Conservation (phyloP, 2,113 vertebrate genomes). For the Pteruthius melanotis region DNA sequence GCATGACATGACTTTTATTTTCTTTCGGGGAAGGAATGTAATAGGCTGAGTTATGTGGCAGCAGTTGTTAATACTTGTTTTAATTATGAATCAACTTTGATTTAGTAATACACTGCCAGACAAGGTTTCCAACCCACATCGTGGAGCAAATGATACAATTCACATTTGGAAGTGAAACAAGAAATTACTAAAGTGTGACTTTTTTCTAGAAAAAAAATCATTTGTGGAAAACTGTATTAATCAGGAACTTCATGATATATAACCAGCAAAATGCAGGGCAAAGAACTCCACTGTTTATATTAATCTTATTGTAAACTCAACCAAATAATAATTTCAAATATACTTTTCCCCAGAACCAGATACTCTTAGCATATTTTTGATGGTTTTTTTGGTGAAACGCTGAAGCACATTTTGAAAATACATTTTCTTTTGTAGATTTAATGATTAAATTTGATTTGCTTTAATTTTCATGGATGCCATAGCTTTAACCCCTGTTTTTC, state of each 20-base stretch:
- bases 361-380: neutral
- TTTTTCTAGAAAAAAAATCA: neutral
- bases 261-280: neutral
- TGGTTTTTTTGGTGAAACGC: neutral
- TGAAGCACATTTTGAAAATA: neutral
- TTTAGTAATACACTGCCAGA: neutral
- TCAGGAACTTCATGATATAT: neutral
- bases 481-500: neutral
- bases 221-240: neutral
- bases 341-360: neutral
- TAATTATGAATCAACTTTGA: slow-evolving; percentile 15
- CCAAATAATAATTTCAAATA: neutral
- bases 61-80: slow-evolving; percentile 4
- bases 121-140: neutral
- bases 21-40: neutral
- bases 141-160: neutral
- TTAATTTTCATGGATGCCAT: neutral
- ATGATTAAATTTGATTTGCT: neutral
- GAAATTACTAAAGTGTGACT: neutral
- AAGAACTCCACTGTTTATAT: neutral
- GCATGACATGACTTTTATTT: neutral
- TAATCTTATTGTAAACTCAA: neutral
- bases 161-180: neutral
- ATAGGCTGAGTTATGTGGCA: neutral
- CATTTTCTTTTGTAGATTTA: neutral